Base-by-base conservation (phyloP, 2,888 invertebrate species). In the Gibbula magus region DNA sequence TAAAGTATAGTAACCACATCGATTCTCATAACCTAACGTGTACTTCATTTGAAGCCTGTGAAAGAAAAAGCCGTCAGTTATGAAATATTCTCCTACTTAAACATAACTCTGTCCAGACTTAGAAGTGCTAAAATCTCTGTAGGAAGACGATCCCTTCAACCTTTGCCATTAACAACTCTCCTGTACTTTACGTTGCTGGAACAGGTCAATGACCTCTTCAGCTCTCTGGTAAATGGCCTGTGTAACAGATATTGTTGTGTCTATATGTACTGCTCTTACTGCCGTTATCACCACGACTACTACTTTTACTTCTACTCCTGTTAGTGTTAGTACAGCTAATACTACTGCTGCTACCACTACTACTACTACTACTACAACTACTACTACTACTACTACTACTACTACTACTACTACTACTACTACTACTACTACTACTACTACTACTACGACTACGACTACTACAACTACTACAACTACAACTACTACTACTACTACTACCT, bases 341-440 rank as follows among this genome's bases (percentile, higher is more conserved):
- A 77, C 29, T 77, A 77, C 29, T 80, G 67, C 35, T 76, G 77
- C n/a, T 70, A 77, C 35, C 70, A 77, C 20, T 80, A 77, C 35
- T 77, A 80, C 78, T 73, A 78, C 78, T 73, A 78, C 78, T 73
- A 78, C 78, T 29, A 70, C 78, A 51, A 53, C 73, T 67, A 78
- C 78, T 67, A 73, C 78, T 67, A 73, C 78, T 67, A 78, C 73
- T 32, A 78, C 78, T 32, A 73, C 73, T 32, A 52, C 78, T 45
- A 78, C 78, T 73, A 78, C 78, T 52, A 78, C 78, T 76, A 67
- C 22, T 67, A 53, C 39, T 52, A 78, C 73, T 78, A 73, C 66
- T 73, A 32, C 53, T 39, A 35, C 52, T 67, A 67, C n/a, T 52
- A 29, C 25, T 76, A 53, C 20, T 76, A 67, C 32, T 76, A 25